These are phyloP conservation scores for Chiridota heheva DNA, from an alignment of 35 echinoderm and acorn worm genomes.

Conservation along the genomic window DNA sequence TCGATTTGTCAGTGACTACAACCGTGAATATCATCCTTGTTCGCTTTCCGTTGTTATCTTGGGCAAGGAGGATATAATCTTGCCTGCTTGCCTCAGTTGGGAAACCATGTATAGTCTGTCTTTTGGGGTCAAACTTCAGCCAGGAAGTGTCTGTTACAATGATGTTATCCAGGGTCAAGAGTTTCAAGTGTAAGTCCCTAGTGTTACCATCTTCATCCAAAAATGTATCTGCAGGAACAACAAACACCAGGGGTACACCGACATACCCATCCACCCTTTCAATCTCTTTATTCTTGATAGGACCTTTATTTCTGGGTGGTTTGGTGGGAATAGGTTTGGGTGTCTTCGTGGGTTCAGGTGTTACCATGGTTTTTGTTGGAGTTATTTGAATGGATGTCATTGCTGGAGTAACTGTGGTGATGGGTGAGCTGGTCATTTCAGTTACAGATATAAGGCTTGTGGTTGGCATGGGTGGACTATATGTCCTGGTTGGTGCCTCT, in stretches of 20 bases:
- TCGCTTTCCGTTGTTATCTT: conserved; percentile 55
- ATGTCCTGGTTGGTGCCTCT: conserved; percentile 9
- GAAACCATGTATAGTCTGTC: conserved; percentile 67
- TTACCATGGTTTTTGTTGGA: background rate
- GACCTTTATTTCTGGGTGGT: conserved; percentile 26
- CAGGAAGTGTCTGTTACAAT: conserved; percentile 46
- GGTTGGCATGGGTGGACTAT: conserved; percentile 40
- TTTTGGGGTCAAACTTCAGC: conserved; percentile 69
- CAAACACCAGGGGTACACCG: conserved; percentile 42
- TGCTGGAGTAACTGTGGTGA: conserved; percentile 10
- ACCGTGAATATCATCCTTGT: conserved; percentile 62
- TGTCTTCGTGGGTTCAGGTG: conserved; percentile 23
- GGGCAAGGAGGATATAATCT: conserved; percentile 57
- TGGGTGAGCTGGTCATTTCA: background rate
- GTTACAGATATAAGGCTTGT: conserved; percentile 1
- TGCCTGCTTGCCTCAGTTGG: conserved; percentile 9
- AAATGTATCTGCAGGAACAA: conserved; percentile 71
- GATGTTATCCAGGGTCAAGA: conserved; percentile 31
- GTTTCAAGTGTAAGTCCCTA: conserved; percentile 30
- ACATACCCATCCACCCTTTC: conserved; percentile 44
- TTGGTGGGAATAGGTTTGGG: conserved; percentile 19
- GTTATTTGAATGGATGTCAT: conserved; percentile 30
- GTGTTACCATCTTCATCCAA: conserved; percentile 91
- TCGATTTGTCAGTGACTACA: conserved; percentile 49
- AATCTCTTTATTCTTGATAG: conserved; percentile 25